Conservation (phyloP, 2,797 vertebrate species). For the Phylloscopus collybita region DNA sequence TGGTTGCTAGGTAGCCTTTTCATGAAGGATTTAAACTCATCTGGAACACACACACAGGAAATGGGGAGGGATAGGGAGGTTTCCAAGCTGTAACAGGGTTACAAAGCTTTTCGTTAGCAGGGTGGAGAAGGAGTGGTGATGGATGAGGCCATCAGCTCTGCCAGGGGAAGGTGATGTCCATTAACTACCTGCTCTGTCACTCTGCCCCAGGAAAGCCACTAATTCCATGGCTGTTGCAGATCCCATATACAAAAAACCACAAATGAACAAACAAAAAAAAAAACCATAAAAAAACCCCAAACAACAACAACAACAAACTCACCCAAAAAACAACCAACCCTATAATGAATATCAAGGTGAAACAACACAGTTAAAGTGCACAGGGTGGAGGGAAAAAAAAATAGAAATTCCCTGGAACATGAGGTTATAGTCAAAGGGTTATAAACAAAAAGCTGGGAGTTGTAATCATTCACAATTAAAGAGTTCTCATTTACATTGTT, state of each 20-base stretch:
- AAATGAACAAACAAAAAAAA: too few species aligned
- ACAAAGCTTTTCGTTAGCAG: neutral
- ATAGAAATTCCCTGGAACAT: neutral
- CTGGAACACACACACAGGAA: constrained; percentile 74
- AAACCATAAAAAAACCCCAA: too few species aligned
- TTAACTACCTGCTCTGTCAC: neutral
- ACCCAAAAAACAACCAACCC: too few species aligned
- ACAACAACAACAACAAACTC: too few species aligned
- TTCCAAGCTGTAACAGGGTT: rapidly evolving
- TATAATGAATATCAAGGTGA: neutral
- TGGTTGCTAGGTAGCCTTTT: constrained; percentile 96
- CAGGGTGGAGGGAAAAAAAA: neutral
- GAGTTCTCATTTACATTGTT: constrained; percentile 21
- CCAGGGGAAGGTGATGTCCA: neutral
- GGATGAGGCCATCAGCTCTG: neutral
- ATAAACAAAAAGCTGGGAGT: neutral
- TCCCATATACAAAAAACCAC: neutral
- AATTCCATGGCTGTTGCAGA: neutral
- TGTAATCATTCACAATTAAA: constrained; percentile 21
- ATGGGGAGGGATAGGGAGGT: neutral
- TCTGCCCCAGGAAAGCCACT: neutral
- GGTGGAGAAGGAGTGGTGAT: neutral
- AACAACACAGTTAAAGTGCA: neutral
- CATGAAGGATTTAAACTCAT: constrained; percentile 99
- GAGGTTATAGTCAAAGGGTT: neutral